Base-by-base conservation (phyloP, 2,888 invertebrate species). In the Drosophila phalerata region DNA sequence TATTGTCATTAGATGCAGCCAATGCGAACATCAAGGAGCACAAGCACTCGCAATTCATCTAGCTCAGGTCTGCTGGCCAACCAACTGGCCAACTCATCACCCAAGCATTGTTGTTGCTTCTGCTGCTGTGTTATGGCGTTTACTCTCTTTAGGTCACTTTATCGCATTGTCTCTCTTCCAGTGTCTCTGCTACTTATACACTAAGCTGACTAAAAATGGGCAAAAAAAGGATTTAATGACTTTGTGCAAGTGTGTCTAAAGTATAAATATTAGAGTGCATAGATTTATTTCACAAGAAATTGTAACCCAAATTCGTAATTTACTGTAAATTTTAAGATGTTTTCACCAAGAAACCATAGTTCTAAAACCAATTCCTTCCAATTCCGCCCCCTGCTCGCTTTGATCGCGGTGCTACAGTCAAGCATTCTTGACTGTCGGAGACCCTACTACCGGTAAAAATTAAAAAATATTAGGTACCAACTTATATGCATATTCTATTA, bases 1-100 rank as follows among this genome's bases (percentile, higher is more conserved):
- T 86, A 84, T 81, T 86, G 82, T 83, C 85, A 83, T 83, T 83
- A 83, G 85, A 81, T 84, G 87, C 85, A 83, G 87, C 86, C 81
- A 86, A 72, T 83, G 85, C 80, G 73, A 83, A 85, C 64, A 81
- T 85, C 65, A 74, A 81, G 76, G 48, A 69, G 60, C 79, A 65
- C 75, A 73, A 79, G 51, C 51, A 70, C 32, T 73, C 69, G 58
- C 70, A 45, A 56, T 73, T 63, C 70, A 8, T 32, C 64, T 63
- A 58, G 57, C 51, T 49, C 38, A 37, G 43, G 45, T 45, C 8
- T 15, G 28, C 9, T 15, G n/a, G 38, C 17, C 17, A 17, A 42
- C 40, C 9, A 40, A 40, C 38, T 40, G 15, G 38, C 38, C 17
- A 40, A 17, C 38, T 40, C 38, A 15, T 40, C 38, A 38, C 8